Evolutionary conservation across 2,888 invertebrate genomes (phyloP), one percentile per base, ranked within the genome.

Genomic region (Protonemura montana): DNA sequence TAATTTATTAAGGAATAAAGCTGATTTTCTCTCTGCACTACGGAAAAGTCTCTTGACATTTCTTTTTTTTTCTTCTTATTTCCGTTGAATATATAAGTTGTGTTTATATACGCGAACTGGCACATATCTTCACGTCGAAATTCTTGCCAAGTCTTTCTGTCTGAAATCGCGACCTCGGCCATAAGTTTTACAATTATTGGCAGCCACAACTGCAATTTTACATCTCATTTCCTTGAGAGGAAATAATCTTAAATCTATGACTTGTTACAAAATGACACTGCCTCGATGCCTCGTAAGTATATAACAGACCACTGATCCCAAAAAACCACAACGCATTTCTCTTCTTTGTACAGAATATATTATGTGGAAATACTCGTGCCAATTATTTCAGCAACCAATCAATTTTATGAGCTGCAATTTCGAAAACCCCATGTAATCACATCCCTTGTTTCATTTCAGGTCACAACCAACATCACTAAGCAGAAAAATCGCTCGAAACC

Each of bases 221-320:
- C 59, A 59, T 59, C 59, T 59, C 59, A 59, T 59, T 59, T 59
- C 59, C 59, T 59, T 59, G 59, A 59, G 59, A 59, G 59, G 59
- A 59, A 59, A 59, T 59, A 59, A 59, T 59, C 59, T 59, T 10
- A 13, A 59, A 59, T 59, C 59, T 59, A 59, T 13, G 59, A 59
- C 59, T 21, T 10, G 59, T 59, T 59, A 59, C 7, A 59, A 59
- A 59, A 59, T 59, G 21, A 59, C 13, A 21, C 21, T 21, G 59
- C 21, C 13, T 7, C 16, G 21, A 59, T 21, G 59, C 13, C 59
- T 59, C 13, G 16, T 59, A 2, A 13, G 16, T 16, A 59, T 59
- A n/a, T n/a, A n/a, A n/a, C n/a, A n/a, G n/a, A 16, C 21, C 59
- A 59, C 59, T 59, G 21, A 21, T 59, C 59, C 59, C 1, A 59